Conservation (phyloP, 64 coral and sea anemone species). For the Acropora tenuis region DNA sequence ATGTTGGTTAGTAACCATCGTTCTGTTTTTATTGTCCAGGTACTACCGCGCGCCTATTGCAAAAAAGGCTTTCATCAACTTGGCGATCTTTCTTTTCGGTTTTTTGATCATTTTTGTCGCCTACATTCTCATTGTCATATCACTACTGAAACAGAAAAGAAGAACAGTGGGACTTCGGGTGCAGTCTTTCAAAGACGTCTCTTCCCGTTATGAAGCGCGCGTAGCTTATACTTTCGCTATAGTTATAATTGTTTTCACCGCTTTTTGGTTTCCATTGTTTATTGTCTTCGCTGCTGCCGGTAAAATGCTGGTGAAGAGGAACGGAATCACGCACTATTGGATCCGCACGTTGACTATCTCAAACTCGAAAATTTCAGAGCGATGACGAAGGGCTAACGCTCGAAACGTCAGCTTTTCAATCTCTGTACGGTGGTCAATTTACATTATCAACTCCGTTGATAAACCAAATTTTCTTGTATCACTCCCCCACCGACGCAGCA, state of each 20-base stretch:
- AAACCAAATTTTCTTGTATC: no score
- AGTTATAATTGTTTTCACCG: not conserved
- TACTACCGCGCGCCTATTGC: not conserved
- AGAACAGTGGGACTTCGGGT: not conserved
- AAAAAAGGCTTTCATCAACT: not conserved
- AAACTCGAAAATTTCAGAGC: not conserved
- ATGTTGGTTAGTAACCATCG: not conserved
- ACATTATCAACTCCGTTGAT: no score
- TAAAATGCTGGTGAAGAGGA: not conserved
- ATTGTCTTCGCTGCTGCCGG: not conserved
- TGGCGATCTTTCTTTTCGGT: not conserved
- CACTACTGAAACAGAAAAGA: not conserved
- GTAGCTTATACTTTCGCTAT: not conserved
- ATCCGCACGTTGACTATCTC: not conserved
- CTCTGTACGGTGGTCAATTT: no score
- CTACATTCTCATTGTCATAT: not conserved
- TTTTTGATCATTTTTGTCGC: not conserved
- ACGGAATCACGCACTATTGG: not conserved
- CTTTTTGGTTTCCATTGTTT: constrained; percentile 5
- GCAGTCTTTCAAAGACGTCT: not conserved
- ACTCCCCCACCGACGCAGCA: no score
- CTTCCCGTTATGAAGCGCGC: not conserved
- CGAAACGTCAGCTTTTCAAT: no score
- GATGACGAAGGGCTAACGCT: no score
- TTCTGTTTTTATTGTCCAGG: not conserved